Base-by-base conservation (phyloP, 1,140 invertebrate species). In the Homalodisca vitripennis region DNA sequence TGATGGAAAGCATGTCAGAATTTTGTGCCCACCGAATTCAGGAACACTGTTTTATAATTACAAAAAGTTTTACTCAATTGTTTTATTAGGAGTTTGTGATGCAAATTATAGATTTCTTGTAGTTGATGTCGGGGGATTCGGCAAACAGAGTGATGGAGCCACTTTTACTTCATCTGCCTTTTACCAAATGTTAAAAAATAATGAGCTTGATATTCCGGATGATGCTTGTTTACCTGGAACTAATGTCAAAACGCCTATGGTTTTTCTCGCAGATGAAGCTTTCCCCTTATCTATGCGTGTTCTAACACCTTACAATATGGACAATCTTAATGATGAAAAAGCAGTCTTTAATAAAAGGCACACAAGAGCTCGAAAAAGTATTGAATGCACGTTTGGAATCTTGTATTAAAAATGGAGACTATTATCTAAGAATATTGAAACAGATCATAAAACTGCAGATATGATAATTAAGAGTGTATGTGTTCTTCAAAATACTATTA, bases 81-180 rank as follows among this genome's bases (percentile, higher is more conserved):
- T 84, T 41, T 71, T 84, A 13, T 72, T 82, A 24, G 57, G 82
- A 79, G 3, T 55, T 83, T 20, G 81, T 81, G 81, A 84, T 75
- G 78, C 78, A 2, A 75, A 82, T 66, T 82, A 78, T 68, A 76
- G 77, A 68, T 83, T 82, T 73, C 73, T 78, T 29, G 73, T 72
- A 64, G 70, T 83, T 57, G 78, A 83, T 72, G 76, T 83, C 10
- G 80, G 80, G 53, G 75, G 76, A 13, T 78, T 79, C 69, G 79
- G 79, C 3, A 77, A 74, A 72, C 41, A 63, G 24, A 67, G 41
- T 13, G 68, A 72, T 70, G 57, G 55, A 26, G 48, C 34, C 22
- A 60, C 67, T 53, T 72, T 72, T 51, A 62, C 57, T 29, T 27
- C 30, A 3, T 62, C 57, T 27, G 30, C 12, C 48, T 53, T 53